phyloP scores from a whole-genome alignment of 2,797 vertebrate genomes.

The Arvicola amphibius region DNA sequence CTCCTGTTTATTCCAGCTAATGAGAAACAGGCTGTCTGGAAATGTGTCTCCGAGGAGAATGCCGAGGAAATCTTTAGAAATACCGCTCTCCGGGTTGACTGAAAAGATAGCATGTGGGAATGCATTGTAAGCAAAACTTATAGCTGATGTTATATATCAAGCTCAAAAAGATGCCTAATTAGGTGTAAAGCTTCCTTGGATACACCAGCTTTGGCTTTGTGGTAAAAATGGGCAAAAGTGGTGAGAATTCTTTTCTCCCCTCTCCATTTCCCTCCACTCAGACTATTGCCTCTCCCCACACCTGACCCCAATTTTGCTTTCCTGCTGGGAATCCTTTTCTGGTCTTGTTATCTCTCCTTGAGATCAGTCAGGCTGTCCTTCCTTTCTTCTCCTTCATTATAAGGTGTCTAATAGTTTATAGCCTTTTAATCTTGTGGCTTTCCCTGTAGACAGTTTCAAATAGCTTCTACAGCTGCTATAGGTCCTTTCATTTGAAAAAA shows the following conservation, averaged over 20 bases:
- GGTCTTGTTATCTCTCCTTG: slow-evolving; percentile 61
- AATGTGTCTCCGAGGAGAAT: slow-evolving; percentile 66
- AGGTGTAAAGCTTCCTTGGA: background rate
- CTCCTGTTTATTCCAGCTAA: slow-evolving; percentile 78
- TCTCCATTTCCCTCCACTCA: background rate
- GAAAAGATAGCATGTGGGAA: slow-evolving; percentile 64
- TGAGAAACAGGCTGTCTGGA: slow-evolving; percentile 78
- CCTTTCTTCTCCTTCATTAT: slow-evolving; percentile 46
- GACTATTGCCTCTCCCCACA: background rate
- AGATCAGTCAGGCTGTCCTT: slow-evolving; percentile 61
- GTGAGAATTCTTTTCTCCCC: background rate
- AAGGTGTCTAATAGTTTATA: slow-evolving; percentile 69
- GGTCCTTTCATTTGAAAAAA: slow-evolving; percentile 33
- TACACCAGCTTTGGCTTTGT: background rate
- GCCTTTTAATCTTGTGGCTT: slow-evolving; percentile 61
- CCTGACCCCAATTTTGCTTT: background rate
- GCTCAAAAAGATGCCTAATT: slow-evolving; percentile 22
- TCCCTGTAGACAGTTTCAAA: slow-evolving; percentile 47
- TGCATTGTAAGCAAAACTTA: slow-evolving; percentile 20
- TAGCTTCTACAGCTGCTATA: slow-evolving; percentile 34
- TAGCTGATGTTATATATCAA: background rate
- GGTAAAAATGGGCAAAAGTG: background rate
- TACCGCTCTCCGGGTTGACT: slow-evolving; percentile 25
- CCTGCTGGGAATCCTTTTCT: slow-evolving; percentile 54
- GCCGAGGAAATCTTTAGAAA: slow-evolving; percentile 66